Conservation (phyloP, 1,140 invertebrate species). For the Drosophila burlai region DNA sequence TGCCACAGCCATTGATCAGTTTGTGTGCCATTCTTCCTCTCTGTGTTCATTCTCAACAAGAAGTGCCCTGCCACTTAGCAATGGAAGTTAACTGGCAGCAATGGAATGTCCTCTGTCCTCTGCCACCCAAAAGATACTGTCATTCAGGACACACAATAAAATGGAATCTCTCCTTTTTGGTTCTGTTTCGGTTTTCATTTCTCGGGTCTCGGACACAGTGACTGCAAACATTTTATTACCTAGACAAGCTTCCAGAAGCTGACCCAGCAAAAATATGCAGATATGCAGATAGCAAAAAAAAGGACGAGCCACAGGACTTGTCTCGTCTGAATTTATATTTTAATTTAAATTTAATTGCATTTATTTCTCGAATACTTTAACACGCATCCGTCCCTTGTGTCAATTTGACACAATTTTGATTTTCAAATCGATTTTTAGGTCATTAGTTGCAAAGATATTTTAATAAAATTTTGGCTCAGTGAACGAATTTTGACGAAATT, state of each 20-base stretch:
- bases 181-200: neutral
- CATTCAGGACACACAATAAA: slow-evolving; percentile 10
- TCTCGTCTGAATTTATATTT: neutral
- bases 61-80: slow-evolving; percentile 47
- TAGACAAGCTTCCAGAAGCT: neutral
- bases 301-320: neutral
- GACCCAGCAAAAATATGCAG: neutral
- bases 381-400: too few species aligned
- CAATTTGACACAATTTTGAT: too few species aligned
- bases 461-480: too few species aligned
- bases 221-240: slow-evolving; percentile 5
- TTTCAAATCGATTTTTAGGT: too few species aligned
- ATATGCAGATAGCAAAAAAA: neutral
- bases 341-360: slow-evolving; percentile 1
- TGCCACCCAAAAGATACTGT: slow-evolving; percentile 11
- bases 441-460: too few species aligned
- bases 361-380: neutral
- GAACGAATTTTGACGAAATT: too few species aligned
- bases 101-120: slow-evolving; percentile 5
- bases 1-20: slow-evolving; percentile 75
- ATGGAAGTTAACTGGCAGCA: slow-evolving; percentile 37
- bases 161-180: neutral
- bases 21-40: slow-evolving; percentile 16
- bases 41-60: slow-evolving; percentile 14
- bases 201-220: neutral